These are phyloP conservation scores for Proterorhinus semilunaris DNA, from an alignment of 2,113 vertebrate species.

Conservation along the genomic window DNA sequence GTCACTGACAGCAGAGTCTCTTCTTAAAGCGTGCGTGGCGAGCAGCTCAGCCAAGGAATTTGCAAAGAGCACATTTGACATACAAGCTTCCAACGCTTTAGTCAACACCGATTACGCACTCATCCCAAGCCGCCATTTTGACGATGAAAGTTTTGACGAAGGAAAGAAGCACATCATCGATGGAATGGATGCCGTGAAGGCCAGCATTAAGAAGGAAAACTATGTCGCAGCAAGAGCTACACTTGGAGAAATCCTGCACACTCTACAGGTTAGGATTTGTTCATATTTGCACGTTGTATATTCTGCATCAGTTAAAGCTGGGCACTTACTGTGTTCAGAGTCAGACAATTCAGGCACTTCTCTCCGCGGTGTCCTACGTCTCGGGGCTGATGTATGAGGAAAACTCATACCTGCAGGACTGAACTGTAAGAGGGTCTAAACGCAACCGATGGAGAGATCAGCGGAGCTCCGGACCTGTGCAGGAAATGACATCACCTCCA, in stretches of 20 bases:
- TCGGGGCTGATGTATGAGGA: no score
- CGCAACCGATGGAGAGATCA: no score
- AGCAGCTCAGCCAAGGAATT: not conserved
- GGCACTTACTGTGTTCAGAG: no score
- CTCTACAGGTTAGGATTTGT: conserved; percentile 6
- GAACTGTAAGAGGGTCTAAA: no score
- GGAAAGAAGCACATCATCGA: not conserved
- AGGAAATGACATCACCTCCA: no score
- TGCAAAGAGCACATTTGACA: not conserved
- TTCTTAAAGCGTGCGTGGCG: not conserved
- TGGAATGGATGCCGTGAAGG: not conserved
- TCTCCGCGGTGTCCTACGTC: no score
- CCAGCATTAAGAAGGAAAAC: not conserved
- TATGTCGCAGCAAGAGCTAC: not conserved
- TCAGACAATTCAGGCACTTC: no score
- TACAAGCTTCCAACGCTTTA: not conserved
- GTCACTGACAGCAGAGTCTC: not conserved
- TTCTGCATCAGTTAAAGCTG: no score
- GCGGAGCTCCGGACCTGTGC: no score
- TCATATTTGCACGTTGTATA: not conserved
- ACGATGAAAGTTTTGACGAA: not conserved
- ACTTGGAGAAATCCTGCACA: conserved; percentile 1
- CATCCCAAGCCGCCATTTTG: not conserved
- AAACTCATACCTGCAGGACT: no score
- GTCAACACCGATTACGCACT: not conserved